phyloP scores from a whole-genome alignment of 30 jellyfish, hydroid and myxozoan species.

The Mastigias papua region DNA sequence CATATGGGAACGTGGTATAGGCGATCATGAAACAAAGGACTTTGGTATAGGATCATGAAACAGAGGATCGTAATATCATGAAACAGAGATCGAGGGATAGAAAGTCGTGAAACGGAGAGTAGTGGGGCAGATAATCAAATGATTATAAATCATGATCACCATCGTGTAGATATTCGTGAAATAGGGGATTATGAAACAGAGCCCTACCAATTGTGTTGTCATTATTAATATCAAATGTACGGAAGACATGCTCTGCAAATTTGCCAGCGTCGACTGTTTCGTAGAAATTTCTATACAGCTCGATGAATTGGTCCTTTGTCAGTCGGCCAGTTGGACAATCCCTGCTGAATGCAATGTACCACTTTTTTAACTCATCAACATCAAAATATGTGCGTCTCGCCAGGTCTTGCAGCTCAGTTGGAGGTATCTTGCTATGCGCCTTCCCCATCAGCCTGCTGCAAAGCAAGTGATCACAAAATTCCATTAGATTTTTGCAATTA shows the following conservation, averaged over 20 bases:
- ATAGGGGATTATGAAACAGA: too few relatives aligned
- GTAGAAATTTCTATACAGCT: constrained; percentile 87
- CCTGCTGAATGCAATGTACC: constrained; percentile 91
- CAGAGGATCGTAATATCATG: too few relatives aligned
- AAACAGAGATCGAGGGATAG: too few relatives aligned
- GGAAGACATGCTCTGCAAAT: constrained; percentile 97
- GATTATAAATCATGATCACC: too few relatives aligned
- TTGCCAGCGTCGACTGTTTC: constrained; percentile 83
- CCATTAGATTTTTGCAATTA: too few relatives aligned
- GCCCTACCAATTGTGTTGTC: constrained; percentile 96
- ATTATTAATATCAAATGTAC: constrained; percentile 91
- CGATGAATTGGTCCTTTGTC: constrained; percentile 86
- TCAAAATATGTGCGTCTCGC: constrained; percentile 85
- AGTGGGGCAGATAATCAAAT: too few relatives aligned
- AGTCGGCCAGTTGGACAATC: constrained; percentile 93
- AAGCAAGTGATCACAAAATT: too few relatives aligned
- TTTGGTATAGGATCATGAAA: too few relatives aligned
- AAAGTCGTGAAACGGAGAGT: too few relatives aligned
- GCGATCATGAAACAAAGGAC: too few relatives aligned
- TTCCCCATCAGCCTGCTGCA: constrained; percentile 89
- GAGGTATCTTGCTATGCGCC: constrained; percentile 88
- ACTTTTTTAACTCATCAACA: constrained; percentile 84
- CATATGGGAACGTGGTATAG: too few relatives aligned
- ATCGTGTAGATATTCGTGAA: too few relatives aligned
- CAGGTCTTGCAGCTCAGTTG: constrained; percentile 87